Percentiles rank a stretch among this genome's conserved stretches.
These are phyloP conservation scores for Nemoura dubitans DNA, from an alignment of 2,888 invertebrate species.

Conservation along the genomic window DNA sequence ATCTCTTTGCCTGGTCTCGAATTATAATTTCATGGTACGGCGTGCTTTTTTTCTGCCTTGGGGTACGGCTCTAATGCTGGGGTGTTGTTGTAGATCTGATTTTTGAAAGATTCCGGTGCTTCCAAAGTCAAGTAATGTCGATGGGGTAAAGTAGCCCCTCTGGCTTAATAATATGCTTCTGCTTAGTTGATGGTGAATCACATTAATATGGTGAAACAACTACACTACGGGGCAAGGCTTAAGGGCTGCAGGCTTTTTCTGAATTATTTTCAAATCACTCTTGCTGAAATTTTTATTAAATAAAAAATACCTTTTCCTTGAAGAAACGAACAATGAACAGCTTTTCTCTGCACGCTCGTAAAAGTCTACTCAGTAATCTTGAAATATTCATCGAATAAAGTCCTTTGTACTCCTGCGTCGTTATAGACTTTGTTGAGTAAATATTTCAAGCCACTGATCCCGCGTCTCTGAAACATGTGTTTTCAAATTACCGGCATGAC, in stretches of 20 bases:
- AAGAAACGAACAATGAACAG: not conserved
- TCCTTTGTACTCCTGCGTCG: not conserved
- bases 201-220: not conserved
- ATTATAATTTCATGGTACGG: not conserved
- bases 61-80: not conserved
- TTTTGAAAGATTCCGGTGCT: not conserved
- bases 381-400: constrained; percentile 4
- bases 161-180: not conserved
- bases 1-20: not conserved
- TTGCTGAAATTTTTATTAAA: not conserved
- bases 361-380: not conserved
- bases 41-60: not conserved
- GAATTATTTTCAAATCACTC: constrained; percentile 12
- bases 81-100: not conserved
- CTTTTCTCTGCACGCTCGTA: not conserved
- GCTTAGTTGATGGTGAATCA: not conserved
- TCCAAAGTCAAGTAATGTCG: not conserved
- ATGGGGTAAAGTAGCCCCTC: not conserved
- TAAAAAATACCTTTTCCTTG: not conserved
- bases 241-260: not conserved
- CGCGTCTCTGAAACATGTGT: not conserved
- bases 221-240: not conserved
- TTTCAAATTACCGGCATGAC: not conserved
- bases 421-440: not conserved
- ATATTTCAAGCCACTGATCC: not conserved